phyloP scores from a whole-genome alignment of 2,797 vertebrate genomes.

The Antennarius maculatus region DNA sequence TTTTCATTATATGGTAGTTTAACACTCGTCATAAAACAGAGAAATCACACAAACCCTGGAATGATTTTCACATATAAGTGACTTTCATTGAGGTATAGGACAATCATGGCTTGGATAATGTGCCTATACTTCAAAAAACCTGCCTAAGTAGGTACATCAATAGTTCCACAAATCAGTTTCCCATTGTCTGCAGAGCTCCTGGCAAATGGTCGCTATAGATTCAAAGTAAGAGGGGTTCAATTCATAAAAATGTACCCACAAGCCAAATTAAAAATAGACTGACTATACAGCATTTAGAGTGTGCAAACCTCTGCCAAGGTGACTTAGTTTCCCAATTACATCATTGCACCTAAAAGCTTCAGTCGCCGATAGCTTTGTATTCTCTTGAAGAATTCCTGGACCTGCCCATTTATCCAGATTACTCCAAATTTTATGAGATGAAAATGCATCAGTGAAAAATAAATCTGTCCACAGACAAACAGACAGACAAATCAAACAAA shows the following conservation, averaged over 20 bases:
- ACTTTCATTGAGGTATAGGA: conserved; percentile 32
- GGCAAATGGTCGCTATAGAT: conserved; percentile 9
- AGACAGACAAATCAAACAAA: too few species aligned
- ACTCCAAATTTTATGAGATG: too few species aligned
- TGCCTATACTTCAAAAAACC: conserved; percentile 36
- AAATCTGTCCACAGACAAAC: too few species aligned
- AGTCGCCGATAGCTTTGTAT: too few species aligned
- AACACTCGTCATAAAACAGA: not conserved
- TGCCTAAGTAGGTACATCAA: conserved; percentile 13
- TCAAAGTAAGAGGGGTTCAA: not conserved
- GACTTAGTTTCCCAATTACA: too few species aligned
- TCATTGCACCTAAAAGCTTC: too few species aligned
- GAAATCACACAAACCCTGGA: not conserved
- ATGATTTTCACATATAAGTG: conserved; percentile 46
- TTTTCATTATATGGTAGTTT: not conserved
- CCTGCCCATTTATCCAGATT: too few species aligned
- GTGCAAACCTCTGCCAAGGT: too few species aligned
- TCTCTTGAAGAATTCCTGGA: too few species aligned
- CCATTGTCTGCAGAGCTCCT: conserved; percentile 26
- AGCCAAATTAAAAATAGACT: conserved; percentile 24
- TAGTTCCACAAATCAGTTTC: conserved; percentile 40
- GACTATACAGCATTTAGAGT: not conserved
- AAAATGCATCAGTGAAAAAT: too few species aligned
- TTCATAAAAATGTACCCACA: conserved; percentile 21
- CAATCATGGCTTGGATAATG: conserved; percentile 33